Evolutionary conservation across 2,888 invertebrate genomes (phyloP).

Genomic region (Apodemia zela): DNA sequence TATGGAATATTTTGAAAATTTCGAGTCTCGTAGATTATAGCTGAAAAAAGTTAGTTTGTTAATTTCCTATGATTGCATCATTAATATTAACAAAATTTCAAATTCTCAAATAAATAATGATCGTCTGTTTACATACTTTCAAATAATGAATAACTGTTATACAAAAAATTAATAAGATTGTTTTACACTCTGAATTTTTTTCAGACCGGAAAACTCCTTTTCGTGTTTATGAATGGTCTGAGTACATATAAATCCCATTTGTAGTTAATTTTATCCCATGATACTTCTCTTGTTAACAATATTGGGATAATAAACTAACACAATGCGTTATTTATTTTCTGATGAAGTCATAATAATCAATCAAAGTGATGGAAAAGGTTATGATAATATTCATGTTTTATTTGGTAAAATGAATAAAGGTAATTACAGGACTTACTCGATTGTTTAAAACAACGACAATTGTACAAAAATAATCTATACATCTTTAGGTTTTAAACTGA

Average conservation of each 20-base stretch:
- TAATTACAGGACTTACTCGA: constrained; percentile 54
- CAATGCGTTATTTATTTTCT: constrained; percentile 24
- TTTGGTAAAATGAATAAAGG: background rate
- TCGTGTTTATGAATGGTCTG: background rate
- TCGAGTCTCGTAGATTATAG: constrained; percentile 60
- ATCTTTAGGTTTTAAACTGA: constrained; percentile 47
- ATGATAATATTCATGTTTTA: constrained; percentile 38
- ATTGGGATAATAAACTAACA: constrained; percentile 11
- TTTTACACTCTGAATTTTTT: background rate
- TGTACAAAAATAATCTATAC: constrained; percentile 65
- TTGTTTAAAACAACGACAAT: constrained; percentile 62
- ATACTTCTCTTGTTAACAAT: background rate
- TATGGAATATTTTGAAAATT: constrained; percentile 68
- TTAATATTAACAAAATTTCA: background rate
- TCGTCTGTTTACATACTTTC: background rate
- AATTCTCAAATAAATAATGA: background rate
- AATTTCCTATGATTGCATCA: constrained; percentile 1
- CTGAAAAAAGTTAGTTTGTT: constrained; percentile 41
- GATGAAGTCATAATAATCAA: constrained; percentile 49
- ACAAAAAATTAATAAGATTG: background rate
- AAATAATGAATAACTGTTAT: background rate
- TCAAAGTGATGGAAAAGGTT: constrained; percentile 44
- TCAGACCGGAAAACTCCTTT: background rate
- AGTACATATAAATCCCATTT: background rate
- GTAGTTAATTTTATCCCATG: background rate